These are phyloP conservation scores for Sinelater perroti DNA, from an alignment of 2,888 invertebrate genomes.

Conservation along the genomic window DNA sequence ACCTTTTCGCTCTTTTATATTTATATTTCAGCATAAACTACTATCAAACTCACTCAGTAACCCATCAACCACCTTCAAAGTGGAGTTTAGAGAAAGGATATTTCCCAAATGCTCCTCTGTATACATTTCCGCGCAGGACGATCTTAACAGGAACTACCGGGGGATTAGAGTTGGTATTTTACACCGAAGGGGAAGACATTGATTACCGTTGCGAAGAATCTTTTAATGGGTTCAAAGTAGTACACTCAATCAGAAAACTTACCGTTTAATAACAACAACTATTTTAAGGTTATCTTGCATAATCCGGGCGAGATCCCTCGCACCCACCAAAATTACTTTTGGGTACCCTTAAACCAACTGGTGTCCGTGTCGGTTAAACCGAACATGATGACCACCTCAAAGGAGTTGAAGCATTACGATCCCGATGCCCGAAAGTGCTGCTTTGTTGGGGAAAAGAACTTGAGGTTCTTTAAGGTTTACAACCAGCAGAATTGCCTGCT, in stretches of 20 bases:
- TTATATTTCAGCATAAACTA: constrained; percentile 7
- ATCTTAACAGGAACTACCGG: constrained; percentile 46
- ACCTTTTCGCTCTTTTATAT: no score
- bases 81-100: constrained; percentile 75
- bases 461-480: constrained; percentile 47
- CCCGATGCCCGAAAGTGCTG: constrained; percentile 46
- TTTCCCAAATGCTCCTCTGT: constrained; percentile 59
- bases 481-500: constrained; percentile 47
- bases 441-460: constrained; percentile 44
- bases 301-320: constrained; percentile 51
- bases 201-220: constrained; percentile 65
- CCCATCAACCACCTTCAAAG: constrained; percentile 4
- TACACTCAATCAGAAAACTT: not conserved
- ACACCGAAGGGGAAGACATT: constrained; percentile 64
- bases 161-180: constrained; percentile 64
- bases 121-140: constrained; percentile 73
- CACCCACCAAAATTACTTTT: constrained; percentile 42
- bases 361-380: constrained; percentile 44
- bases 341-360: constrained; percentile 44
- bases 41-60: constrained; percentile 9
- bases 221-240: constrained; percentile 22
- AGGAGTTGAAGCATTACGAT: constrained; percentile 41
- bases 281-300: constrained; percentile 48
- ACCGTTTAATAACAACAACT: not conserved
- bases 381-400: constrained; percentile 46